Evolutionary conservation across 2,888 invertebrate species (phyloP), one percentile per base, ranked within the genome.

Genomic region (Drosophila koepferae): DNA sequence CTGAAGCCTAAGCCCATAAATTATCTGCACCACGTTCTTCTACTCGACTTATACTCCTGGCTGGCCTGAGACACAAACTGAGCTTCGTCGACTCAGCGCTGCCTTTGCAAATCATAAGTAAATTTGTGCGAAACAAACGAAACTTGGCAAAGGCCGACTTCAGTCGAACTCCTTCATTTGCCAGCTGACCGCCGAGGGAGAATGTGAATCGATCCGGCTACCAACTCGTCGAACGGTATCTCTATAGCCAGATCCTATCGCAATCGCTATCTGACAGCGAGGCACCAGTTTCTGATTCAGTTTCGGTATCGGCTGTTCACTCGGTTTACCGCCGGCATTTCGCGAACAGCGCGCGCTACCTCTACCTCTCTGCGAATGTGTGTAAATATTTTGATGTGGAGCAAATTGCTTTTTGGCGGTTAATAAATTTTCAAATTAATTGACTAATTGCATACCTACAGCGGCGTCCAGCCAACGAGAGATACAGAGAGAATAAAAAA

Each of bases 381-480:
- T 76, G 73, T 79, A 69, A 79, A 81, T 58, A 70, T 67, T 71
- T 68, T 78, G 81, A 86, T 81, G 70, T 86, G 89, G 46, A 60
- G 85, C 87, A 86, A 89, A 89, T 89, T 89, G 82, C 74, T 86
- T 90, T 90, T 91, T 87, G 87, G 86, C 87, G 82, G 89, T 88
- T 89, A 82, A 91, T 91, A 90, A 91, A 91, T 91, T 91, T 86
- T 73, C 71, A 80, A 90, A 91, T 86, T 86, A 91, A 91, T 91
- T 91, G 91, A 91, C 90, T 90, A 91, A 91, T 91, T 91, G 90
- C 82, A 85, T 86, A 88, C 88, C 91, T 80, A 86, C 90, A 87
- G 83, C 89, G 77, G 53, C 59, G 74, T 44, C 48, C 31, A 41
- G 12, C 43, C 8, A 41, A 53, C 49, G 31, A 7, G 41, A 56